Base-by-base conservation (phyloP, 2,797 vertebrate species). In the Gadopsis marmoratus region DNA sequence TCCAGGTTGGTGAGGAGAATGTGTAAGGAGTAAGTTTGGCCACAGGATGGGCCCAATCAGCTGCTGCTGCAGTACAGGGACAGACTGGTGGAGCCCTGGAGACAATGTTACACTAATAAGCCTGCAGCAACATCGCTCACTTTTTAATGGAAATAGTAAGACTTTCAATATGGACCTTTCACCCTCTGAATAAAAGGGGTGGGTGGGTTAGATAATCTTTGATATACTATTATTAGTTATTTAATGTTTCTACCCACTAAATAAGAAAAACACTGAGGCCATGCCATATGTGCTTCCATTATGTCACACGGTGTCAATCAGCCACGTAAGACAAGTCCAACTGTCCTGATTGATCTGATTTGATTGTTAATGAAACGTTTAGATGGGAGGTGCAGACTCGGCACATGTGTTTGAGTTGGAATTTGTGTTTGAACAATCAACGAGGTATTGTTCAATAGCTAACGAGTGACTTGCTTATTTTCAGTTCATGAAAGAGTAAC, bases 11-110 rank as follows among this genome's bases (percentile, higher is more conserved):
- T 4, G 53, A 60, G 43, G 50, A 59, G 72, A 62, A 61, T 26
- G 84, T 58, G 64, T 26, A 78, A 69, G 64, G 64, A 78, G 31
- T 60, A 45, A 5, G 69, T 81, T 78, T 33, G 70, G 76, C 35
- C 29, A 37, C n/a, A 37, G 63, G 71, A 79, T 41, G 69, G 81
- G 79, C 0, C 67, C 78, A 50, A 60, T 82, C 69, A 70, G 62
- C 66, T 69, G 76, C 65, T 58, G 61, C 81, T 23, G 67, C 53
- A 23, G 45, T 37, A 31, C 17, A n/a, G 56, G 10, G 35, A 41
- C 31, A n/a, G 50, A 72, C 16, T 8, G 12, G 39, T 70, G 58
- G 54, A 75, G 72, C 72, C 74, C 71, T 17, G 39, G 65, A 74
- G 84, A 75, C 29, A 5, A 39, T 60, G 51, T 63, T 74, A 7